Evolutionary conservation across 2,113 vertebrate species (phyloP).

Genomic region (Lycaon pictus): DNA sequence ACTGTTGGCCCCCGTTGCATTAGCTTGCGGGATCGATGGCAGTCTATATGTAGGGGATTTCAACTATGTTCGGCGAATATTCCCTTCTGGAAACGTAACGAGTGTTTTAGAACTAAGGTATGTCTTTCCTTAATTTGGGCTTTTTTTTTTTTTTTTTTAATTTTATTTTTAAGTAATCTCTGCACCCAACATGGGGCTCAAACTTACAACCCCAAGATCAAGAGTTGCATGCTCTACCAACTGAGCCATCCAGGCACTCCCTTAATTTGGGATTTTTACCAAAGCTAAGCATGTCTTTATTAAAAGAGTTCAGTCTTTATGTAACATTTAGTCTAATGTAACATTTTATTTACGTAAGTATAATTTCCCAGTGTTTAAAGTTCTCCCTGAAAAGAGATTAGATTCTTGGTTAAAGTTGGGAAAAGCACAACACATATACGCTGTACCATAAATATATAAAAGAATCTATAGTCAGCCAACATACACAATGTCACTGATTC

Average conservation of each 20-base stretch:
- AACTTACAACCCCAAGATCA: not conserved
- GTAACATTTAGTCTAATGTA: not conserved
- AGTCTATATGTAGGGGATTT: slow-evolving; percentile 98
- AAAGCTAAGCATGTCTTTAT: not conserved
- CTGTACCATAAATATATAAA: not conserved
- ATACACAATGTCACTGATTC: not conserved
- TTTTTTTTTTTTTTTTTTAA: not conserved
- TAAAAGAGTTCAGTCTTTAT: not conserved
- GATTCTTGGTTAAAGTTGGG: not conserved
- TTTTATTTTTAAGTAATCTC: not conserved
- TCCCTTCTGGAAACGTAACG: slow-evolving; percentile 97
- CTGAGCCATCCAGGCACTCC: not conserved
- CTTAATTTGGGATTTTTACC: not conserved
- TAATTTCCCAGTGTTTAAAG: not conserved
- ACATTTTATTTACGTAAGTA: not conserved
- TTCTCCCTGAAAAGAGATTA: not conserved
- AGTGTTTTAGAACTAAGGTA: slow-evolving; percentile 99
- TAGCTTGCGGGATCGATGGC: slow-evolving; percentile 97
- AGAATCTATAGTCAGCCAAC: not conserved
- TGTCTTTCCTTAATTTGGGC: slow-evolving; percentile 40
- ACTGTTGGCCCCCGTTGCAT: slow-evolving; percentile 95
- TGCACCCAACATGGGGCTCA: not conserved
- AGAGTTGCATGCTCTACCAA: not conserved
- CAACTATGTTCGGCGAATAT: slow-evolving; percentile 98
- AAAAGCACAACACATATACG: accelerated